Evolutionary conservation across 2,888 invertebrate genomes (phyloP).

Genomic region (Epinotia nisella): DNA sequence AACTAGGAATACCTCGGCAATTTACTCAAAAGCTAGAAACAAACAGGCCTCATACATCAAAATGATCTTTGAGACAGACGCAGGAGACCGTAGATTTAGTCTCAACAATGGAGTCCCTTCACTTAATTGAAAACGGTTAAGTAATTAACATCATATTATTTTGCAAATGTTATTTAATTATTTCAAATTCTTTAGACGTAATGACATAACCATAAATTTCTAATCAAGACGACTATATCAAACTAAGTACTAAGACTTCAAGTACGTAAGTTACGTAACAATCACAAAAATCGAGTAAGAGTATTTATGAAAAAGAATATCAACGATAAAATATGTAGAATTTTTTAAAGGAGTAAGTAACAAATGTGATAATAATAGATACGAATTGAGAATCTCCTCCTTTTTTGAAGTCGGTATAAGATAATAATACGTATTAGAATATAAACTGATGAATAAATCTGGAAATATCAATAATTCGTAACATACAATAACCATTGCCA

Average conservation of each 20-base stretch:
- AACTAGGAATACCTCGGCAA: conserved; percentile 64
- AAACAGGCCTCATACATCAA: conserved; percentile 40
- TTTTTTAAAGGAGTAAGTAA: no score
- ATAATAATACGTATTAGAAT: no score
- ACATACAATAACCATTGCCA: neutral
- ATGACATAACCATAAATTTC: neutral
- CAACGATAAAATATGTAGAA: no score
- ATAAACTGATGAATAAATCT: no score
- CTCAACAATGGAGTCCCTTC: neutral
- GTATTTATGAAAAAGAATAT: no score
- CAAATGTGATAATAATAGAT: no score
- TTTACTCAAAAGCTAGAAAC: conserved; percentile 69
- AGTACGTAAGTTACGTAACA: no score
- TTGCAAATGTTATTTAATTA: conserved; percentile 1
- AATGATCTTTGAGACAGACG: conserved; percentile 8
- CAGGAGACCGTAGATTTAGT: neutral
- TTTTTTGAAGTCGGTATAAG: no score
- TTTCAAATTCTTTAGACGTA: neutral
- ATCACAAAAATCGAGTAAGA: no score
- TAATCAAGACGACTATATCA: no score
- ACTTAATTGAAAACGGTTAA: neutral
- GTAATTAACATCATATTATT: neutral
- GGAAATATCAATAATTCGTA: neutral
- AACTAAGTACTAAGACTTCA: no score
- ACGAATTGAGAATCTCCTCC: no score